These are phyloP conservation scores for Luidia sarsii DNA, from an alignment of 53 echinoderm and acorn worm species.

Conservation along the genomic window DNA sequence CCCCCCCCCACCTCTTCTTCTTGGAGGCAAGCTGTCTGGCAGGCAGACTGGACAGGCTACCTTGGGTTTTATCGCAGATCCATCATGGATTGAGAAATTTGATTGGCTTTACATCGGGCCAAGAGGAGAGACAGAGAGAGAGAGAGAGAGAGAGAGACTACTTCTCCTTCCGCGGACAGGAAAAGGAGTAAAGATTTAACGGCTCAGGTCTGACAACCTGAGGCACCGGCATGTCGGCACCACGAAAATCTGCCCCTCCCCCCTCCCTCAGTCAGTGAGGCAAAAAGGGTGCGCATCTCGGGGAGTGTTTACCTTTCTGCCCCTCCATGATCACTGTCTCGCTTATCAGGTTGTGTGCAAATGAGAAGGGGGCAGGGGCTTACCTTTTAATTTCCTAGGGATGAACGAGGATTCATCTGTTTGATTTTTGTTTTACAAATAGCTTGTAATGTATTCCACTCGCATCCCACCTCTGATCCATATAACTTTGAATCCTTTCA, in stretches of 20 bases:
- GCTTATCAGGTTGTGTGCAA: no score
- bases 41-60: background rate
- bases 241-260: background rate
- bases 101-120: background rate
- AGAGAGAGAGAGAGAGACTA: no score
- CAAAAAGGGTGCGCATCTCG: background rate
- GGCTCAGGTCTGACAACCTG: slow-evolving; percentile 20
- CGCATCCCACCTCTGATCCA: no score
- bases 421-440: no score
- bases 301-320: background rate
- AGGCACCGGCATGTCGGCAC: slow-evolving; percentile 25
- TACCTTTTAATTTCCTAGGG: background rate
- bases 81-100: background rate
- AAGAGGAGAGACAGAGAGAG: no score
- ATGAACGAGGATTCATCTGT: no score
- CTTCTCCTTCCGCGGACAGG: no score
- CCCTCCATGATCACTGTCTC: no score
- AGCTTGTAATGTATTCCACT: no score
- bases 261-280: no score
- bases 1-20: slow-evolving; percentile 2
- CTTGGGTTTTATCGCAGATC: slow-evolving; percentile 22
- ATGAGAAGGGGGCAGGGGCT: no score
- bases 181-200: background rate
- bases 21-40: slow-evolving; percentile 40
- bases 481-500: no score